Percentiles rank a stretch among this genome's conserved stretches.
Conservation (phyloP, 2,888 invertebrate genomes). For the Heliconius sara region DNA sequence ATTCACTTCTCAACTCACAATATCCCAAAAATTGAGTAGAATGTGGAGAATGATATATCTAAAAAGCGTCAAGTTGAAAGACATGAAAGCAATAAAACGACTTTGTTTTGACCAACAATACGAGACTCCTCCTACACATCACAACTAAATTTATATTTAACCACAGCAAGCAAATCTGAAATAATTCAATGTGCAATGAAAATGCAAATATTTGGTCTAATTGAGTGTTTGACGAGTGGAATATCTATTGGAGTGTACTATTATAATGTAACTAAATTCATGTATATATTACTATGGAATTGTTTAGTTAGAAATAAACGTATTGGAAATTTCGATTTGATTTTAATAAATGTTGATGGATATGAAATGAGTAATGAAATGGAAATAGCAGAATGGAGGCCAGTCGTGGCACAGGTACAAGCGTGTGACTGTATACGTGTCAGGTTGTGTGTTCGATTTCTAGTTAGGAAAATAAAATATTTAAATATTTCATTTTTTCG, state of each 20-base stretch:
- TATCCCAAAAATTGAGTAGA: too few species aligned
- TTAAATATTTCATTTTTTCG: not conserved
- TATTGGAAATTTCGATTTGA: conserved; percentile 4
- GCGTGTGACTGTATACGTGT: too few species aligned
- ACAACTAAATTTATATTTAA: not conserved
- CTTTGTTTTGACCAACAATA: too few species aligned
- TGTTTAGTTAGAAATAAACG: not conserved
- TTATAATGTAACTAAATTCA: conserved; percentile 10
- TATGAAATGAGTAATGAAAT: not conserved
- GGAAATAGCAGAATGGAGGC: not conserved
- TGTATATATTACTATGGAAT: conserved; percentile 12
- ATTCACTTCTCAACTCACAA: too few species aligned
- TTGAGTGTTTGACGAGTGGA: conserved; percentile 26
- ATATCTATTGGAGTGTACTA: conserved; percentile 6
- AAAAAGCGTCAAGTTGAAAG: too few species aligned
- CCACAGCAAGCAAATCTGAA: not conserved
- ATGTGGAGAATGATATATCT: too few species aligned
- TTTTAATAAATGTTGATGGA: not conserved
- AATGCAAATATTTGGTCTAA: conserved; percentile 27
- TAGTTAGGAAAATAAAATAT: not conserved
- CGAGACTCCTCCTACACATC: not conserved
- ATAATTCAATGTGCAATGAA: conserved; percentile 22
- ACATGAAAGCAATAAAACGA: too few species aligned
- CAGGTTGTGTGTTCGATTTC: too few species aligned
- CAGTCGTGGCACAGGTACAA: too few species aligned